Base-by-base conservation (phyloP, 2,888 invertebrate genomes). In the Megaustenia siamemsis region DNA sequence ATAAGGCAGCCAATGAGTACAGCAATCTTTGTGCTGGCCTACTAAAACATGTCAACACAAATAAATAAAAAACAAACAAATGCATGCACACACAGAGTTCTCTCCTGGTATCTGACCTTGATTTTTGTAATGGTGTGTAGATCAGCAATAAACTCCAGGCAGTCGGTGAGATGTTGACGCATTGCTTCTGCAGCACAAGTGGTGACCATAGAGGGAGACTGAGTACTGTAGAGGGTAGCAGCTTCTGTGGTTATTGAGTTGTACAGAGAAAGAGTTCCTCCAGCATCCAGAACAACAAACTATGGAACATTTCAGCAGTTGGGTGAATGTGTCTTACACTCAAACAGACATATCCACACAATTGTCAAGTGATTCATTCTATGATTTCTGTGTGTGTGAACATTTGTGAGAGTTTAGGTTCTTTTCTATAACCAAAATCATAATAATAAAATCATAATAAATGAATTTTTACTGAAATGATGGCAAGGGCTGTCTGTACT, bases 61-160 rank as follows among this genome's bases (percentile, higher is more conserved):
- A 45, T 45, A 45, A 45, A 45, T 45, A 56, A 56, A 56, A 56
- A 56, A 56, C 24, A 56, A 56, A 6, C 12, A 12, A 56, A 24
- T 4, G 24, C 12, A 56, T 24, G 21, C 56, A 12, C n/a, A 56
- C 63, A 63, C 28, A 63, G 28, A 28, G 12, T 24, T 8, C 56
- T 35, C 66, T 15, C 21, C 21, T 43, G 4, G 35, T 24, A 32
- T 73, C 68, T 89, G 93, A 98, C 98, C 96, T 99, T 99, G 88
- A 99, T 96, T 95, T 98, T 99, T 90, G 97, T 97, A 83, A 99
- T 95, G 0, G 99, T 97, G 93, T 99, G 98, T 88, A 99, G 97
- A 94, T 99, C 99, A 18, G 97, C 97, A 87, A 99, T 95, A 94
- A 99, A 97, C 88, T 99, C 99, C 68, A 99, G 95, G 89, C 98